Percentiles rank a stretch among this genome's conserved stretches.
These are phyloP conservation scores for Platichthys flesus DNA, from an alignment of 2,113 vertebrate genomes.

Conservation along the genomic window DNA sequence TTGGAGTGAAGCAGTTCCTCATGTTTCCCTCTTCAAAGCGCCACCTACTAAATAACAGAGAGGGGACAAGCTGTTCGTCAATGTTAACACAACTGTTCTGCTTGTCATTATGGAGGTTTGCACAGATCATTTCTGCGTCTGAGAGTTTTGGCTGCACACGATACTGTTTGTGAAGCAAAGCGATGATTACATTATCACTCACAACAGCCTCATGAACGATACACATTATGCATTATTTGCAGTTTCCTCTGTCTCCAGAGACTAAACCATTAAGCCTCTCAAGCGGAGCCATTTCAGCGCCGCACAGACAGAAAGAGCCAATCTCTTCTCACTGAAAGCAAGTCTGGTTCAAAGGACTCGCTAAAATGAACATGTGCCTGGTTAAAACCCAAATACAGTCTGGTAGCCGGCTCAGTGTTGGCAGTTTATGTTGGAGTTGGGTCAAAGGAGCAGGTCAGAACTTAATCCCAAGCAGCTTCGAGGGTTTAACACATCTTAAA, in stretches of 20 bases:
- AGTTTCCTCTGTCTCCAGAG: slow-evolving; percentile 42
- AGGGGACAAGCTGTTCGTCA: slow-evolving; percentile 1
- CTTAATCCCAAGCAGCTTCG: too few relatives aligned
- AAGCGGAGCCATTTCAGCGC: slow-evolving; percentile 22
- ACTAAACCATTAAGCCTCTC: slow-evolving; percentile 33
- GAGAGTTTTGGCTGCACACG: slow-evolving; percentile 3
- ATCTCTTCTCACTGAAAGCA: slow-evolving; percentile 13
- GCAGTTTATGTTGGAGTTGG: background rate
- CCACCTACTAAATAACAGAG: slow-evolving; percentile 3
- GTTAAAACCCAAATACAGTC: background rate
- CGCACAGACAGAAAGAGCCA: slow-evolving; percentile 7
- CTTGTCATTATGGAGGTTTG: slow-evolving; percentile 9
- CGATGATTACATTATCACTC: slow-evolving; percentile 58
- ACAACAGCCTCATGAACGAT: slow-evolving; percentile 43
- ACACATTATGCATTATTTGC: slow-evolving; percentile 42
- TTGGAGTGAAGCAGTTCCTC: background rate
- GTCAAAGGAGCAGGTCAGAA: background rate
- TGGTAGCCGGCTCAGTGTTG: too few relatives aligned
- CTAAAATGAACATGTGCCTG: slow-evolving; percentile 11
- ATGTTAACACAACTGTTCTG: background rate
- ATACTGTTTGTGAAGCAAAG: slow-evolving; percentile 12
- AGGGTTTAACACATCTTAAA: too few relatives aligned
- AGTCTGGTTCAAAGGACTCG: slow-evolving; percentile 25
- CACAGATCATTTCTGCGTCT: slow-evolving; percentile 10
- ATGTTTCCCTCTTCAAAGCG: slow-evolving; percentile 13